phyloP scores from a whole-genome alignment of 2,113 vertebrate species.

The Alces alces region DNA sequence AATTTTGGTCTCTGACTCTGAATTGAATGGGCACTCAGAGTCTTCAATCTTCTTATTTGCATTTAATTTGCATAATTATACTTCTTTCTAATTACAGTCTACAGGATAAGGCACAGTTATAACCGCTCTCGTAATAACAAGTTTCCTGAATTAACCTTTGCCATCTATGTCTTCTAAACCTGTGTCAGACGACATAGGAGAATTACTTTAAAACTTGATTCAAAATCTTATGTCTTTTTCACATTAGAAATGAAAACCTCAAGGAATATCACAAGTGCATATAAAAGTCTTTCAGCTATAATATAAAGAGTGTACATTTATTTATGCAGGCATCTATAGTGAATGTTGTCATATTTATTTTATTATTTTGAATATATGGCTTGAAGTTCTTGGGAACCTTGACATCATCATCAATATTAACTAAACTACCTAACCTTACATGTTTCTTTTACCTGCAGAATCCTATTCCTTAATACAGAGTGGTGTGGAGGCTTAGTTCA shows the following conservation, averaged over 20 bases:
- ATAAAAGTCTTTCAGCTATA: conserved; percentile 39
- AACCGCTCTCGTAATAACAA: conserved; percentile 1
- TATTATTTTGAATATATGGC: conserved; percentile 66
- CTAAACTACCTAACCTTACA: neutral
- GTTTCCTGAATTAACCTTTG: conserved; percentile 47
- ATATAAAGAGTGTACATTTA: conserved; percentile 22
- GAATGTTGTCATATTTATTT: conserved; percentile 35
- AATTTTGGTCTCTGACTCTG: neutral
- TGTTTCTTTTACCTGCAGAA: neutral
- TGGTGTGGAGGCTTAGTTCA: conserved; percentile 45
- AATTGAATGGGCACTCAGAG: neutral
- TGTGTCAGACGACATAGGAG: neutral
- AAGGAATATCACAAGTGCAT: conserved; percentile 47
- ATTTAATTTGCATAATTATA: neutral
- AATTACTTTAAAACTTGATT: conserved; percentile 28
- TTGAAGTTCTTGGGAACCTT: conserved; percentile 45
- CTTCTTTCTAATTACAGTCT: conserved; percentile 43
- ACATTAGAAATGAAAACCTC: conserved; percentile 54
- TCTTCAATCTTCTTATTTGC: neutral
- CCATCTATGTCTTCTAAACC: conserved; percentile 1
- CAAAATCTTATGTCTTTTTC: conserved; percentile 55
- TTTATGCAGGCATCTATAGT: conserved; percentile 60
- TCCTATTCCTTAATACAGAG: conserved; percentile 47
- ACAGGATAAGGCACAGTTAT: neutral
- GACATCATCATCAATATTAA: conserved; percentile 30